Percentiles rank a stretch among this genome's conserved stretches.
Evolutionary conservation across 2,113 vertebrate species (phyloP).

Genomic region (Myocastor coypus): DNA sequence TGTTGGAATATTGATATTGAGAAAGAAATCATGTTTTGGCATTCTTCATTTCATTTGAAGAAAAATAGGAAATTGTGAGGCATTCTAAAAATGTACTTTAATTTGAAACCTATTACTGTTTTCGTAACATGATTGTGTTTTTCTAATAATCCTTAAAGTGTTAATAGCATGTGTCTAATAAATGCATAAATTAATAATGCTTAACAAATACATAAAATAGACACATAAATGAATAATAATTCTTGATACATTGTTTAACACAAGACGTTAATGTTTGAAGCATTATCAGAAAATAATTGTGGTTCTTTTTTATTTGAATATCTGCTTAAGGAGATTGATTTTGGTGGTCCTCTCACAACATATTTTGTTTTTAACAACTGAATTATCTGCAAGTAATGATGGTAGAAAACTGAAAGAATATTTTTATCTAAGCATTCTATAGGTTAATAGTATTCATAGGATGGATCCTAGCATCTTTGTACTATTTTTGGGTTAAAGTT

Average conservation of each 20-base stretch:
- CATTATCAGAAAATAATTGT: background rate
- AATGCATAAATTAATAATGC: background rate
- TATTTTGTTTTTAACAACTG: background rate
- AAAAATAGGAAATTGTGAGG: background rate
- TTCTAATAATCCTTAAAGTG: background rate
- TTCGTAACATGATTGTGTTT: slow-evolving; percentile 18
- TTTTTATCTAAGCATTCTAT: background rate
- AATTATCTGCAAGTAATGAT: background rate
- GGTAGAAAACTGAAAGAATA: background rate
- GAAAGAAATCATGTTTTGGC: background rate
- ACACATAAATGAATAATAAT: background rate
- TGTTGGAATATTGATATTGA: background rate
- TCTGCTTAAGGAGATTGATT: background rate
- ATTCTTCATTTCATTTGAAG: background rate
- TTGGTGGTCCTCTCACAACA: background rate
- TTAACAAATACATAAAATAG: too few species aligned
- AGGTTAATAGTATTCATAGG: background rate
- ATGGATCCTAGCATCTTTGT: background rate
- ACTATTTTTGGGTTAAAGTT: background rate
- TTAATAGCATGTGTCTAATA: background rate
- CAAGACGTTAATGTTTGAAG: background rate
- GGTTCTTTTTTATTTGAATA: background rate
- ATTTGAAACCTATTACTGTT: slow-evolving; percentile 30
- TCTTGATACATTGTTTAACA: background rate
- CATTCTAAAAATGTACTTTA: slow-evolving; percentile 3